Base-by-base conservation (phyloP, 2,113 vertebrate species). In the Elephantulus edwardii region DNA sequence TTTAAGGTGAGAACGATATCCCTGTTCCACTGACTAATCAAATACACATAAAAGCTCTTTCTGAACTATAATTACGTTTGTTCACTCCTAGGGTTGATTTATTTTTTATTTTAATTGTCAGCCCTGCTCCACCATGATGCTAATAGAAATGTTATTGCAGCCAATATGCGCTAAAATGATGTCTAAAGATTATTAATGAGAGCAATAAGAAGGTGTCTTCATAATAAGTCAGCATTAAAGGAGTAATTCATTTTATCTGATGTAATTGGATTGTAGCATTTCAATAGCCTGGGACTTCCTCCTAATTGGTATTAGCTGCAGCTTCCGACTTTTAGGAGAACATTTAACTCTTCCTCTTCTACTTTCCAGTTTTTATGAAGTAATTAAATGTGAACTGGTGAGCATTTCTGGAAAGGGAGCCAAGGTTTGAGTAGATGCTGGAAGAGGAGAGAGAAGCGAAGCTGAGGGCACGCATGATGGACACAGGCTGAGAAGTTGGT, bases 121-220 rank as follows among this genome's bases (percentile, higher is more conserved):
- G 95, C 97, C 96, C 96, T 98, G 97, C 94, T 95, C 91, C 94
- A 96, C 96, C 97, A 97, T 96, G 98, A 98, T 98, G 96, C 98
- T 97, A 97, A 98, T 98, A 98, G 98, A 98, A 99, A 98, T 98
- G 97, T 98, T 98, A 98, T 97, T 97, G 97, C 98, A 98, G 98
- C 98, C 98, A 98, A 94, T 95, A 97, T 97, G 97, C 96, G 93
- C 97, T 98, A 97, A 97, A 97, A 97, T 97, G 98, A 98, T 98
- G 98, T 98, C 98, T 98, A 98, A 98, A 98, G 97, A 98, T 99
- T 98, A 99, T 99, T 99, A 99, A 99, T 98, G 98, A 98, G 98
- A 96, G 98, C 98, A 99, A 99, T 99, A 99, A 98, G 98, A 98
- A 97, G 97, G 97, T 98, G 98, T 98, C 98, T 98, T 98, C 98